Evolutionary conservation across 2,113 vertebrate genomes (phyloP).

Genomic region (Struthio camelus): DNA sequence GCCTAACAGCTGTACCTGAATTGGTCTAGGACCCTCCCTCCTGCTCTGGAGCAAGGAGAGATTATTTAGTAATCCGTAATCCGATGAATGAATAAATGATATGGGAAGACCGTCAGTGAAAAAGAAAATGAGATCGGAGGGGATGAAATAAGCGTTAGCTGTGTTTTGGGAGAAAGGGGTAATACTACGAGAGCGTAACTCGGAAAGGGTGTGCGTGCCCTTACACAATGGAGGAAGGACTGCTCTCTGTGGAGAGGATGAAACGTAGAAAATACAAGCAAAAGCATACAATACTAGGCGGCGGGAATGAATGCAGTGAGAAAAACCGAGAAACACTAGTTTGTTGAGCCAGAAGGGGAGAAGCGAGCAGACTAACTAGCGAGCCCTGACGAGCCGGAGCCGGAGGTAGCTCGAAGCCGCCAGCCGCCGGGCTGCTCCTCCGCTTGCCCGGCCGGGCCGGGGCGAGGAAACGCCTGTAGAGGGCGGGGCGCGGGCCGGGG

Average conservation of each 20-base stretch:
- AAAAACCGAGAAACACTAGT: not conserved
- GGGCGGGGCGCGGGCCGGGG: too few relatives aligned
- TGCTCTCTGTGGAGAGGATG: rapidly evolving
- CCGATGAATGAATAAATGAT: not conserved
- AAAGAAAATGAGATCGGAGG: not conserved
- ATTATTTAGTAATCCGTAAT: not conserved
- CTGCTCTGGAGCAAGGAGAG: not conserved
- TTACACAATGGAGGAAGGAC: not conserved
- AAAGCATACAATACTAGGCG: rapidly evolving
- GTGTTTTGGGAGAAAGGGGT: not conserved
- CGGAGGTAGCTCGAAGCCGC: rapidly evolving
- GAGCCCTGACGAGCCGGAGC: rapidly evolving
- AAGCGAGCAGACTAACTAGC: rapidly evolving
- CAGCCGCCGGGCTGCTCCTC: not conserved
- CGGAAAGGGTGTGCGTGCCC: rapidly evolving
- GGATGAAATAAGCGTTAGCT: not conserved
- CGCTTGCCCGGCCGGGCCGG: too few relatives aligned
- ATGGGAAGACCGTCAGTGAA: not conserved
- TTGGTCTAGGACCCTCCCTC: not conserved
- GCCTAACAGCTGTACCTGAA: too few relatives aligned
- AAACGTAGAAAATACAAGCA: rapidly evolving
- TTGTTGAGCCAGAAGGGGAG: rapidly evolving
- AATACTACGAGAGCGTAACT: not conserved
- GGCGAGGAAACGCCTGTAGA: not conserved
- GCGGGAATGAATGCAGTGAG: rapidly evolving